Evolutionary conservation across 2,113 vertebrate species (phyloP).

Genomic region (Anthoscopus minutus): DNA sequence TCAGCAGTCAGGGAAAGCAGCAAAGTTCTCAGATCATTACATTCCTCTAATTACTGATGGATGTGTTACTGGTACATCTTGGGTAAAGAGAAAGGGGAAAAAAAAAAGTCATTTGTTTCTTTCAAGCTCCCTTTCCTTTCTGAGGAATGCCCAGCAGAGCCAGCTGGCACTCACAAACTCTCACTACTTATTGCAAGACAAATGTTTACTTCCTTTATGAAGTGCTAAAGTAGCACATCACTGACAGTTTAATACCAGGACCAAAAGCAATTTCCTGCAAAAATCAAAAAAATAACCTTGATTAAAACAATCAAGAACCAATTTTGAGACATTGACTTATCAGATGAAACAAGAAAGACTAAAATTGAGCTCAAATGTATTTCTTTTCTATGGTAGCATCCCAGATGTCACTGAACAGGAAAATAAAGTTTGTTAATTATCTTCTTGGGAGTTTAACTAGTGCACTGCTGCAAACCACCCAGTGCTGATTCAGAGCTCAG

Average conservation of each 20-base stretch:
- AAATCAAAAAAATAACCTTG: slow-evolving; percentile 4
- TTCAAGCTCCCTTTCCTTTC: background rate
- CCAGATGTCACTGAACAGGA: background rate
- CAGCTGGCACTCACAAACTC: slow-evolving; percentile 38
- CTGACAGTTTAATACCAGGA: slow-evolving; percentile 18
- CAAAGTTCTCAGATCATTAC: background rate
- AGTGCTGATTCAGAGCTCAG: background rate
- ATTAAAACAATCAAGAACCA: background rate
- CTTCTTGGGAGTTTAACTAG: background rate
- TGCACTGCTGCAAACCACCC: background rate
- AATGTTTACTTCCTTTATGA: slow-evolving; percentile 60
- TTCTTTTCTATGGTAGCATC: background rate
- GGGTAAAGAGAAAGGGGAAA: background rate
- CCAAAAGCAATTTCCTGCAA: slow-evolving; percentile 32
- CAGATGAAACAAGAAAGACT: background rate
- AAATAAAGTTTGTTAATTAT: background rate
- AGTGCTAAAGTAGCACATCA: slow-evolving; percentile 35
- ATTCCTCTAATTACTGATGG: background rate
- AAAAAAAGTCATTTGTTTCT: background rate
- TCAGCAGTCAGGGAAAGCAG: background rate
- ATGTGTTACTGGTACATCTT: background rate
- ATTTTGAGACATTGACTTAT: background rate
- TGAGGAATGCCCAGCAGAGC: background rate
- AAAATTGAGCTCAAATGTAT: background rate
- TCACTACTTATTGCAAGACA: slow-evolving; percentile 22